Base-by-base conservation (phyloP, 2,888 invertebrate genomes). In the Caenorhabditis parvicauda region DNA sequence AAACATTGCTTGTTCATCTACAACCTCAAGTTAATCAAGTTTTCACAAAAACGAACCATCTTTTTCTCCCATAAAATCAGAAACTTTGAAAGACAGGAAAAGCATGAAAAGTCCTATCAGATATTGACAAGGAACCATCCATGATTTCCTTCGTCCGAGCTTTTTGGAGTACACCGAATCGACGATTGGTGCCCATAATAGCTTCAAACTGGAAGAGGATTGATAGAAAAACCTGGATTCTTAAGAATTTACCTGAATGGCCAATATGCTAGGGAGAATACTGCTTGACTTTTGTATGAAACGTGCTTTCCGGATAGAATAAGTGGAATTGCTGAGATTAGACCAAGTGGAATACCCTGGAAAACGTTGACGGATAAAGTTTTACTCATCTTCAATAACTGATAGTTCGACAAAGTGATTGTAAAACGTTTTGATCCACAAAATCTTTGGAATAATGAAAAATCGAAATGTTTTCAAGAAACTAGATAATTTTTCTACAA, bases 181-280 rank as follows among this genome's bases (percentile, higher is more conserved):
- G 3, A 99, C 95, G 70, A 99, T 87, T 1, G 98, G 98, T 0
- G 98, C 98, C 98, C 98, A 98, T 54, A 99, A 82, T 42, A 99
- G 84, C 83, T 99, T 99, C 42, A 96, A 78, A 74, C 88, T 88
- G 78, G 86, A 87, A 38, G 90, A 27, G 19, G 41, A 29, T 14
- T 3, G 28, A 25, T 25, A 3, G 4, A 12, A 43, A 35, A 44
- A 35, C 28, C 24, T 29, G 3, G 29, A 50, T 9, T 32, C 1
- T 88, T 0, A 90, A 91, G 80, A 93, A 90, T 45, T 12, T 52
- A 79, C 84, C 94, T 94, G 82, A 93, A 85, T 12, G 81, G 85
- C 85, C 85, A 85, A 72, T 83, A 83, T 2, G 84, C 84, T 49
- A 81, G 80, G 22, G 80, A 81, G 70, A 85, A 85, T 51, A 86